phyloP scores from a whole-genome alignment of 2,113 vertebrate species.

The Anoura caudifer region DNA sequence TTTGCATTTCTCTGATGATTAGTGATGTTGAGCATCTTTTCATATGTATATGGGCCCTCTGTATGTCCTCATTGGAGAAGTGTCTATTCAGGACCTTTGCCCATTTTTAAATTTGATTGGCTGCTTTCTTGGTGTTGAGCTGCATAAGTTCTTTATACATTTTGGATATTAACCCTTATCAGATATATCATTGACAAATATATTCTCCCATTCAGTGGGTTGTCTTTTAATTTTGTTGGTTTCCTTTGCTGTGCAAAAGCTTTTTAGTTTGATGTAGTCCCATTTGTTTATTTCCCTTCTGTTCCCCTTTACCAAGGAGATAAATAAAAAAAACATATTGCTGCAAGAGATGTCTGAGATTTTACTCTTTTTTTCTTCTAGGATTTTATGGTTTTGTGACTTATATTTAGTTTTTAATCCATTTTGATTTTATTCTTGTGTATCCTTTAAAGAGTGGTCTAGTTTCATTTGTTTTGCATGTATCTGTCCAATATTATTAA shows the following conservation, averaged over 20 bases:
- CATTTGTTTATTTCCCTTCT: not conserved
- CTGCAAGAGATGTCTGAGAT: not conserved
- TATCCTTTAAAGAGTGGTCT: not conserved
- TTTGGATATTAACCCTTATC: not conserved
- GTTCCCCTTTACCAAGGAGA: not conserved
- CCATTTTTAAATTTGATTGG: not conserved
- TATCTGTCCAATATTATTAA: not conserved
- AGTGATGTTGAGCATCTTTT: not conserved
- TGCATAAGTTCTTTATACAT: not conserved
- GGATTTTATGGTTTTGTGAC: not conserved
- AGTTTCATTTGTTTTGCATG: not conserved
- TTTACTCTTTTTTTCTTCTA: not conserved
- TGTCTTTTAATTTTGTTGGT: not conserved
- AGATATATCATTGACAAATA: not conserved
- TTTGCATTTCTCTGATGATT: not conserved
- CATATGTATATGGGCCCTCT: not conserved
- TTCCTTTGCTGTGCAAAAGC: not conserved
- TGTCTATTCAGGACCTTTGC: not conserved
- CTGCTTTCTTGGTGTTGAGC: not conserved
- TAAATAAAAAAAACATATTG: not conserved
- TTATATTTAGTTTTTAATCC: not conserved
- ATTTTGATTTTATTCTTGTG: not conserved
- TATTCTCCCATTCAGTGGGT: not conserved
- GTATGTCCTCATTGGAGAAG: not conserved
- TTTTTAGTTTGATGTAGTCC: not conserved